Percentiles rank a stretch among this genome's conserved stretches.
These are phyloP conservation scores for Malurus elegans DNA, from an alignment of 2,113 vertebrate species.

Conservation along the genomic window DNA sequence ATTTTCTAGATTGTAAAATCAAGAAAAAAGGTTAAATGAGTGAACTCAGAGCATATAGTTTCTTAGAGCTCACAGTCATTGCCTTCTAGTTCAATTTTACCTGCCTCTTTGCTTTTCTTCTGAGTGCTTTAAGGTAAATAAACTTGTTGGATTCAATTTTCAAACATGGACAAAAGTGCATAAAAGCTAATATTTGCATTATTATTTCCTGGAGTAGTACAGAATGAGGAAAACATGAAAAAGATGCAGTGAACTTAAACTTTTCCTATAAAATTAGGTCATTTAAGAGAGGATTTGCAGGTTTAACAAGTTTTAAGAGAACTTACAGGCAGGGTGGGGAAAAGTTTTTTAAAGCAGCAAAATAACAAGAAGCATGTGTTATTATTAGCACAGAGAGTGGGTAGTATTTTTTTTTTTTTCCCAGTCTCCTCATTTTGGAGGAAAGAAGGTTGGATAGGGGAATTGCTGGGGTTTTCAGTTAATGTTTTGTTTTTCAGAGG, in stretches of 20 bases:
- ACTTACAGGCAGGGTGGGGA: neutral
- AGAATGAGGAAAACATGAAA: neutral
- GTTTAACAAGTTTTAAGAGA: neutral
- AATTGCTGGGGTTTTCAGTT: accelerated
- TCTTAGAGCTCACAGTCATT: neutral
- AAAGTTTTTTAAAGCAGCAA: neutral
- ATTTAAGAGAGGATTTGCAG: neutral
- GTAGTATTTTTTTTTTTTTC: neutral
- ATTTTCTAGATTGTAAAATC: neutral
- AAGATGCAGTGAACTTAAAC: neutral
- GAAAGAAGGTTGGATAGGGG: neutral
- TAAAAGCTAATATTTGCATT: neutral
- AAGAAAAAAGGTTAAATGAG: neutral
- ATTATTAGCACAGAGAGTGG: neutral
- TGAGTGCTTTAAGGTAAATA: neutral
- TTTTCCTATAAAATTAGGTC: neutral
- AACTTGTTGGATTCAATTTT: neutral
- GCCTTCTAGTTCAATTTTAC: neutral
- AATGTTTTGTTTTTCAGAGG: neutral
- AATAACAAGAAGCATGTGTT: neutral
- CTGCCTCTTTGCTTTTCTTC: neutral
- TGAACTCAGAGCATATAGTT: neutral
- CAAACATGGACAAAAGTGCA: neutral
- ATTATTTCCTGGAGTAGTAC: neutral
- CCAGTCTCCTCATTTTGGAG: neutral